Evolutionary conservation across 2,888 invertebrate genomes (phyloP), one percentile per base, ranked within the genome.

Genomic region (Epistrophe grossulariae): DNA sequence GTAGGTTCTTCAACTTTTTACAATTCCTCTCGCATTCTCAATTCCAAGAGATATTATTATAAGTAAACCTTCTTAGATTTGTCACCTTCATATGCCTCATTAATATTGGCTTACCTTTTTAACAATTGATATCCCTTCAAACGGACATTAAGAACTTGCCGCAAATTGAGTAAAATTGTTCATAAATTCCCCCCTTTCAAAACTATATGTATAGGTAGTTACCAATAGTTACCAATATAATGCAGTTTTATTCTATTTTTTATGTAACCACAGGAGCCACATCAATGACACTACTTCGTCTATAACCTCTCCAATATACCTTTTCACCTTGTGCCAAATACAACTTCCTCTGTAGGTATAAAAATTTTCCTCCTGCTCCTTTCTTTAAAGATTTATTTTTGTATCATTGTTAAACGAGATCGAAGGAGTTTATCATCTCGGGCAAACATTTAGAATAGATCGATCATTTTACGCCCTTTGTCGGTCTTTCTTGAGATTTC

Each of bases 111-210:
- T 15, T 31, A 35, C 35, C 35, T 35, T 35, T 8, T 24, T 24
- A 24, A 35, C 48, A 66, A 66, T 66, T 68, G 68, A 68, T 68
- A 68, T 68, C 68, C 48, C 68, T 68, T 68, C 68, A 68, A 68
- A 68, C 68, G 35, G 8, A 11, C 28, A 50, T 68, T 50, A 35
- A 9, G n/a, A 50, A 43, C 50, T 50, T 68, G 50, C 68, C 68
- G 68, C 50, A 35, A 50, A 68, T 50, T 50, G 68, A 68, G 50
- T 50, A 68, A 68, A 50, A 68, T 11, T 64, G 64, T 31, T 66
- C 66, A 48, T 62, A 19, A 62, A 62, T 40, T 62, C n/a, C n/a
- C 17, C 24, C 28, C 17, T 45, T 43, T 43, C 11, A 9, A 40
- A 43, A 43, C 24, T 19, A 7, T 43, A 31, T 4, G 6, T 7